A percentile compares a stretch with the other conserved stretches of the same genome.
Evolutionary conservation across 2,888 invertebrate species (phyloP).

Genomic region (Drosophila prostipennis): DNA sequence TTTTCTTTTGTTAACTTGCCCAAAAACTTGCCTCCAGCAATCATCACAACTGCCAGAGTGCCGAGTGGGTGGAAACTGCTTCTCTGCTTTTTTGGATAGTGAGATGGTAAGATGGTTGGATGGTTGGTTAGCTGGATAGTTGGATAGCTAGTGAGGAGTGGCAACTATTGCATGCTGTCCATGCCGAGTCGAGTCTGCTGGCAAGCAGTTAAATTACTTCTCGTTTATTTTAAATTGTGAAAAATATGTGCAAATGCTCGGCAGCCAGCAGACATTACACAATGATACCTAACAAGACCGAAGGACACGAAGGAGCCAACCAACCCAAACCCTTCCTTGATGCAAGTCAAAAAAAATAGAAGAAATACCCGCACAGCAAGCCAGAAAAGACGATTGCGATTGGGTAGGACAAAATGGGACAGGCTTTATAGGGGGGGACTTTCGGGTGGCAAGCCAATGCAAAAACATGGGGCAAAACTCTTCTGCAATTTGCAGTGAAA

Average conservation of each 20-base stretch:
- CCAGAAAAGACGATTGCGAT: constrained; percentile 12
- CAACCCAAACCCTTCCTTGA: constrained; percentile 8
- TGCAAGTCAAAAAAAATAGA: neutral
- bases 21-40: constrained; percentile 47
- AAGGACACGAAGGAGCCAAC: constrained; percentile 30
- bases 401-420: constrained; percentile 22
- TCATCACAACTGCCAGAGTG: constrained; percentile 38
- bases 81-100: neutral
- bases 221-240: constrained; percentile 79
- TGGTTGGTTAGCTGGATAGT: neutral
- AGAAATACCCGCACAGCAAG: constrained; percentile 1
- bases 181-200: constrained; percentile 45
- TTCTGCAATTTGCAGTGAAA: constrained; percentile 73
- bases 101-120: neutral
- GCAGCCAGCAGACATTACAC: constrained; percentile 63
- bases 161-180: constrained; percentile 51
- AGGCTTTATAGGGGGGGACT: neutral
- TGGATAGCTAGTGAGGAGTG: constrained; percentile 18
- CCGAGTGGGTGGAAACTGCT: constrained; percentile 3
- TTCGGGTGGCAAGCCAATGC: constrained; percentile 52
- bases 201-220: constrained; percentile 77
- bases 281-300: constrained; percentile 63
- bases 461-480: constrained; percentile 69
- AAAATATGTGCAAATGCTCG: constrained; percentile 74
- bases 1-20: constrained; percentile 51